phyloP scores from a whole-genome alignment of 2,888 invertebrate species.

The Lissocephala sabroskyi region DNA sequence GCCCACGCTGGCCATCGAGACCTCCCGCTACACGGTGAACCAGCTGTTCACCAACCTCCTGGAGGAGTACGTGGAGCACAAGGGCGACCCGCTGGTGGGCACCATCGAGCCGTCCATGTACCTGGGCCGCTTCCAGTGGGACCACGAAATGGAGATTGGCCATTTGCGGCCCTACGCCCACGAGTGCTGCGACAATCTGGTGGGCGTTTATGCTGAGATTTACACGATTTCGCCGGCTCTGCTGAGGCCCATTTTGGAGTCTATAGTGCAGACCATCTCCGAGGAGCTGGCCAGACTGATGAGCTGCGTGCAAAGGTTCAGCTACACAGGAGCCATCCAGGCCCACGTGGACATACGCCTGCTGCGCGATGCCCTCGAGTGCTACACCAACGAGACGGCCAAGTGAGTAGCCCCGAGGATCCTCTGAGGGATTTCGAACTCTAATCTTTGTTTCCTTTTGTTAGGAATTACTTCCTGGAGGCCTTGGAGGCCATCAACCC shows the following conservation, averaged over 20 bases:
- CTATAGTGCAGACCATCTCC: conserved; percentile 91
- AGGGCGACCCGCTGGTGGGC: conserved; percentile 95
- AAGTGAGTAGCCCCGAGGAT: conserved; percentile 73
- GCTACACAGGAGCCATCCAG: conserved; percentile 81
- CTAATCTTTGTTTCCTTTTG: too few relatives aligned
- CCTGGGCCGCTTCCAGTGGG: conserved; percentile 89
- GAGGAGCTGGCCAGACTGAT: conserved; percentile 93
- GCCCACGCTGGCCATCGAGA: conserved; percentile 80
- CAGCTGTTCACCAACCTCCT: conserved; percentile 74
- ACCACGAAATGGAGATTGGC: conserved; percentile 81
- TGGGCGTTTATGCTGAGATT: conserved; percentile 73
- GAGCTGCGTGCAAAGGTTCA: conserved; percentile 82
- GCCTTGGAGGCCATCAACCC: conserved; percentile 84
- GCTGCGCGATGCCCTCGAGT: conserved; percentile 78
- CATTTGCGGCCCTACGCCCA: conserved; percentile 91
- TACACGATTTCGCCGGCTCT: conserved; percentile 82
- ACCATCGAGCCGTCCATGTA: conserved; percentile 98
- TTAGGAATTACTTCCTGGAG: conserved; percentile 84
- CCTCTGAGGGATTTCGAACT: not conserved
- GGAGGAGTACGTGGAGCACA: conserved; percentile 89
- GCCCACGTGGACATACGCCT: conserved; percentile 84
- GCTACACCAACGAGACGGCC: conserved; percentile 79
- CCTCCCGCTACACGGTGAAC: conserved; percentile 77
- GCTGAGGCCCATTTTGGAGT: conserved; percentile 80
- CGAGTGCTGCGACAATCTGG: conserved; percentile 87